Evolutionary conservation across 1,140 invertebrate genomes (phyloP).

Genomic region (Macrocentrus cingulum): DNA sequence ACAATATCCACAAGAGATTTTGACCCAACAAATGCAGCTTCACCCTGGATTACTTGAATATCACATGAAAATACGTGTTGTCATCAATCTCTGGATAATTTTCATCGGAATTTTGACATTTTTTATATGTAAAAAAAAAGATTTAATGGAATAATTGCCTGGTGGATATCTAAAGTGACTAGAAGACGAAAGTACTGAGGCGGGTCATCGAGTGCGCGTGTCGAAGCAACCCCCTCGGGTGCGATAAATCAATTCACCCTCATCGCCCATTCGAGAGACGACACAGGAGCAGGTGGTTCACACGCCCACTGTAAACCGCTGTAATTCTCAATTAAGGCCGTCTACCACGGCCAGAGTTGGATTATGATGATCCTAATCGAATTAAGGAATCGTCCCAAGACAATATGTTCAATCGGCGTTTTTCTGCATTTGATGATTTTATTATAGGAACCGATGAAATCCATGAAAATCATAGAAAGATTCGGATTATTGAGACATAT

Average conservation of each 20-base stretch:
- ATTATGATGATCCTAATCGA: background rate
- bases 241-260: constrained; percentile 55
- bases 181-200: constrained; percentile 18
- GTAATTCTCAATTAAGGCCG: constrained; percentile 58
- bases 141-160: background rate
- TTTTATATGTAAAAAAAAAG: too few species aligned
- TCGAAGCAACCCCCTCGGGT: constrained; percentile 41
- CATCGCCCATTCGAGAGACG: constrained; percentile 32
- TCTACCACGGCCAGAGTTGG: constrained; percentile 25
- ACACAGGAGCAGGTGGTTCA: constrained; percentile 53
- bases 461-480: too few species aligned
- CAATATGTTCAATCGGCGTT: background rate
- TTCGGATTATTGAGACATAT: too few species aligned
- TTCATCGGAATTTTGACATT: too few species aligned
- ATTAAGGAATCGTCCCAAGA: background rate
- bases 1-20: constrained; percentile 23
- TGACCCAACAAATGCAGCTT: background rate
- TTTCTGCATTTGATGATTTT: too few species aligned
- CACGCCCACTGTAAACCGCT: constrained; percentile 43
- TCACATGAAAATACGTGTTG: background rate
- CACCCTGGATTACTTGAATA: background rate
- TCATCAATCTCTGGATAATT: too few species aligned
- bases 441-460: too few species aligned
- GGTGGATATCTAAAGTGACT: constrained; percentile 6
- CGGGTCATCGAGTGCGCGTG: background rate